These are phyloP conservation scores for Planococcus citri DNA, from an alignment of 1,140 invertebrate genomes.

Conservation along the genomic window DNA sequence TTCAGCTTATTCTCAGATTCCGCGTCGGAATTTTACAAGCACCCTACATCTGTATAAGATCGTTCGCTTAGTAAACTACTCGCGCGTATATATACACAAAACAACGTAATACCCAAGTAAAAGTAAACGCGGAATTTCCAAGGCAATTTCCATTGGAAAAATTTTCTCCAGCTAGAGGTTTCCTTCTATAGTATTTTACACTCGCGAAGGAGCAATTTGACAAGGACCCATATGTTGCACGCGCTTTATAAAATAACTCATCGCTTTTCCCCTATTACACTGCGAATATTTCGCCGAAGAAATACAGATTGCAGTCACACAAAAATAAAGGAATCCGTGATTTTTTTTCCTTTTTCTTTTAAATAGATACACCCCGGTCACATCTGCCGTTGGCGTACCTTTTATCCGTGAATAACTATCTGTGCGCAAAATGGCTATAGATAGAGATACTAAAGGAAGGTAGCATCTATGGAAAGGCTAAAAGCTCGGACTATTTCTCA, in stretches of 20 bases:
- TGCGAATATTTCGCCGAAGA: not conserved
- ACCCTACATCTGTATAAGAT: no score
- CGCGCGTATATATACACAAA: no score
- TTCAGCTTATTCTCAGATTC: no score
- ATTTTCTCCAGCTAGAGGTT: not conserved
- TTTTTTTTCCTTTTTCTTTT: slow-evolving; percentile 6
- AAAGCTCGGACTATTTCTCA: no score
- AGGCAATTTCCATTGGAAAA: not conserved
- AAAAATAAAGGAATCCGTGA: not conserved
- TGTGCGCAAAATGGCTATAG: not conserved
- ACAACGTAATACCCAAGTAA: no score
- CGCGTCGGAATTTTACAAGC: no score
- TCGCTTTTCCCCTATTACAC: not conserved
- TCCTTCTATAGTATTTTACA: not conserved
- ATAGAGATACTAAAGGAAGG: no score
- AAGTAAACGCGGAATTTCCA: no score
- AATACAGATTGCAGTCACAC: no score
- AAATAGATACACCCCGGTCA: not conserved
- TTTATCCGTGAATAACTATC: not conserved
- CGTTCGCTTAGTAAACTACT: no score
- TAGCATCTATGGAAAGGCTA: no score
- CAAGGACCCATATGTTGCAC: slow-evolving; percentile 10
- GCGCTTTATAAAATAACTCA: slow-evolving; percentile 11
- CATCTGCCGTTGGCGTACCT: not conserved
- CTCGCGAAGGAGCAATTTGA: not conserved